A percentile compares a stretch with the other conserved stretches of the same genome.
Evolutionary conservation across 2,888 invertebrate species (phyloP).

Genomic region (Meiosimyza platycephala): DNA sequence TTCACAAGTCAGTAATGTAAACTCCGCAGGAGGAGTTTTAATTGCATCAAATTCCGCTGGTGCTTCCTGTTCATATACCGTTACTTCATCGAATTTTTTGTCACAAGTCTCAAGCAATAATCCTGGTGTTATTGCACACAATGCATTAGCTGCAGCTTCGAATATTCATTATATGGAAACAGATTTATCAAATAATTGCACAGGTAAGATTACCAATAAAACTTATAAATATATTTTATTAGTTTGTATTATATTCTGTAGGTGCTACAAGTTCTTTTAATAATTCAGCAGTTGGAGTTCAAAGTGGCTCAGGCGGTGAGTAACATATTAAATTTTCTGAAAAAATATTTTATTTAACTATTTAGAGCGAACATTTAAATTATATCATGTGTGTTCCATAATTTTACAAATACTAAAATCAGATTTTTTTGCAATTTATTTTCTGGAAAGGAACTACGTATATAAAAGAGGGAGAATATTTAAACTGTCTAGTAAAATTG

Average conservation of each 20-base stretch:
- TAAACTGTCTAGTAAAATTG: too few relatives aligned
- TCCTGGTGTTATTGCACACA: conserved; percentile 12
- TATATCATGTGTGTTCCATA: too few relatives aligned
- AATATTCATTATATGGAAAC: conserved; percentile 22
- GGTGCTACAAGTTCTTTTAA: conserved; percentile 32
- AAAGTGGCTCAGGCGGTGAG: conserved; percentile 43
- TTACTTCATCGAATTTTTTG: conserved; percentile 20
- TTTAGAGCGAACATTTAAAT: too few relatives aligned
- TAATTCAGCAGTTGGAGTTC: conserved; percentile 36
- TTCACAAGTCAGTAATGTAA: conserved; percentile 16
- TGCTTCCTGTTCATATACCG: conserved; percentile 33
- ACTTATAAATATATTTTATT: neutral
- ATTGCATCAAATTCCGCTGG: conserved; percentile 22
- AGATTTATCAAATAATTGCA: conserved; percentile 22
- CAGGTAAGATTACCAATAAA: conserved; percentile 6
- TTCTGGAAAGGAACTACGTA: too few relatives aligned
- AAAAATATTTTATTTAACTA: neutral
- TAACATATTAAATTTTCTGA: conserved; percentile 6
- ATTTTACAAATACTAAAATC: too few relatives aligned
- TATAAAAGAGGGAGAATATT: too few relatives aligned
- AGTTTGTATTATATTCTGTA: neutral
- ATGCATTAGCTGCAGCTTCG: neutral
- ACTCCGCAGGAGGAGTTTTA: neutral
- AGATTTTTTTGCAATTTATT: too few relatives aligned
- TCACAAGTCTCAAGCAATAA: conserved; percentile 1